These are phyloP conservation scores for Andricus curvator DNA, from an alignment of 2,888 invertebrate species.

Conservation along the genomic window DNA sequence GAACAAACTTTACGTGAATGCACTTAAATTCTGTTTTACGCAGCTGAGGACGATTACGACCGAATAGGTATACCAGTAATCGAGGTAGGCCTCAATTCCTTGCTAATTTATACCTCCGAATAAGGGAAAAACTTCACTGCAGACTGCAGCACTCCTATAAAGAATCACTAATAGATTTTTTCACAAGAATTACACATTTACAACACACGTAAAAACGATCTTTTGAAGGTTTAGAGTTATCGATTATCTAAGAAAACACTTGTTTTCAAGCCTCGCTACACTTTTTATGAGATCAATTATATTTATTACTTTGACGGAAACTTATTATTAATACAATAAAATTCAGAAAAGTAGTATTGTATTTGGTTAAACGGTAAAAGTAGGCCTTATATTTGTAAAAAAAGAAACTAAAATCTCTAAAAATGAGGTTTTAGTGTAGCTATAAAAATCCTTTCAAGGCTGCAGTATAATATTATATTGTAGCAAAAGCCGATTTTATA, in stretches of 20 bases:
- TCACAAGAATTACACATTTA: slow-evolving; percentile 32
- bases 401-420: not conserved
- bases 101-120: slow-evolving; percentile 35
- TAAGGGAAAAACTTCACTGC: slow-evolving; percentile 25
- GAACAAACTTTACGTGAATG: slow-evolving; percentile 24
- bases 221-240: slow-evolving; percentile 26
- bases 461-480: not conserved
- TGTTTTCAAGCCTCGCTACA: slow-evolving; percentile 12
- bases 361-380: not conserved
- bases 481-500: not conserved
- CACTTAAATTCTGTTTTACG: slow-evolving; percentile 29
- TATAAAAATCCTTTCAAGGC: not conserved
- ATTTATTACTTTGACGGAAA: not conserved
- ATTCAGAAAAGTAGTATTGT: not conserved
- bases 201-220: not conserved
- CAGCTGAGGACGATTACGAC: slow-evolving; percentile 30
- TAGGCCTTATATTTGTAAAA: not conserved
- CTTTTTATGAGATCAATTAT: slow-evolving; percentile 12
- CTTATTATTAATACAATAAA: not conserved
- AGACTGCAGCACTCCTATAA: slow-evolving; percentile 13
- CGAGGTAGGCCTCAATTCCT: slow-evolving; percentile 32
- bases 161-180: slow-evolving; percentile 33
- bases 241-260: slow-evolving; percentile 26
- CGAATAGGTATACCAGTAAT: slow-evolving; percentile 21
- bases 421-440: not conserved